Percentiles rank a stretch among this genome's conserved stretches.
Evolutionary conservation across 2,888 invertebrate species (phyloP).

Genomic region (Gymnocheta viridis): DNA sequence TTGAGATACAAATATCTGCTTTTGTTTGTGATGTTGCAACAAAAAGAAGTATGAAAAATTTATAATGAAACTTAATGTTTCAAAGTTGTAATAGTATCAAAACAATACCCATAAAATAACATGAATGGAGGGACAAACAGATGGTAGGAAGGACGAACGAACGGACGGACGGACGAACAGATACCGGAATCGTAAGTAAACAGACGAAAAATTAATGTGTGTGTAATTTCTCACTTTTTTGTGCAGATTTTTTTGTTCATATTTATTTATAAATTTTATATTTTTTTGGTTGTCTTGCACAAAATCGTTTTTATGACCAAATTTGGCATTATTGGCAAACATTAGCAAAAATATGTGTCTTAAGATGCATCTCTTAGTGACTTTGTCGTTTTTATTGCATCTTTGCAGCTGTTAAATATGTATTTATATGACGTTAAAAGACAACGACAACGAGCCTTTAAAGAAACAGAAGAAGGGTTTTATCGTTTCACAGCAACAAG

Average conservation of each 20-base stretch:
- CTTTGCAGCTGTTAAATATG: conserved; percentile 60
- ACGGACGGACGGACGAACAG: conserved; percentile 27
- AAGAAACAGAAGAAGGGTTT: conserved; percentile 13
- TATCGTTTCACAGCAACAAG: neutral
- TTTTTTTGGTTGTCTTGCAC: conserved; percentile 39
- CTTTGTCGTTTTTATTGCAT: conserved; percentile 15
- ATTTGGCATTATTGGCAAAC: conserved; percentile 67
- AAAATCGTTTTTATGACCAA: conserved; percentile 60
- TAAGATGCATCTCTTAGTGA: conserved; percentile 38
- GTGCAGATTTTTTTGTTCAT: conserved; percentile 27
- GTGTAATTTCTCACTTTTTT: conserved; percentile 74
- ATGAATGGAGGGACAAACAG: conserved; percentile 32
- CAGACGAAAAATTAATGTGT: conserved; percentile 72
- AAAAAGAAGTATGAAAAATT: conserved; percentile 50
- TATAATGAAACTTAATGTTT: conserved; percentile 61
- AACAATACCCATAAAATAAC: conserved; percentile 49
- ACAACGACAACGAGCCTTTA: conserved; percentile 11
- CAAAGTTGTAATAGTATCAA: conserved; percentile 45
- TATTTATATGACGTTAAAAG: conserved; percentile 56
- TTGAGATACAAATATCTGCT: conserved; percentile 58
- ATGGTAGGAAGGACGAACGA: neutral
- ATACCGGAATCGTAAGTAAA: conserved; percentile 59
- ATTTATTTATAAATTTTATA: conserved; percentile 55
- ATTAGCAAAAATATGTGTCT: conserved; percentile 63
- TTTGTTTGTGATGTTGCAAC: conserved; percentile 17